A percentile compares a stretch with the other conserved stretches of the same genome.
Conservation (phyloP, 2,888 invertebrate species). For the Eulithis prunata region DNA sequence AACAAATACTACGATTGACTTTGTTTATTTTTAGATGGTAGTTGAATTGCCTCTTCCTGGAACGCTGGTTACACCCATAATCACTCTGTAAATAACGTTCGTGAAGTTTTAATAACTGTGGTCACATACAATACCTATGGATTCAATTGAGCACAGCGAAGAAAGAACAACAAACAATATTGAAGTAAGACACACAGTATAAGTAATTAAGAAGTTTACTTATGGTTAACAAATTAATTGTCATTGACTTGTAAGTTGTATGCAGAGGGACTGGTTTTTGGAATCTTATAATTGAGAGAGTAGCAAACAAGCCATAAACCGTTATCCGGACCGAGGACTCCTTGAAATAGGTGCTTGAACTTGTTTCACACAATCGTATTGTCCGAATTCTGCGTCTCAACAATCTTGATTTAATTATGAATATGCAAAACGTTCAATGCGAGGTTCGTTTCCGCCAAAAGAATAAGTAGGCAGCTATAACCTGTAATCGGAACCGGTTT, state of each 20-base stretch:
- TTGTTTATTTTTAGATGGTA: constrained; percentile 77
- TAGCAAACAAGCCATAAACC: constrained; percentile 5
- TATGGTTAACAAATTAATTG: constrained; percentile 29
- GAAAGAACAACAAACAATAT: constrained; percentile 28
- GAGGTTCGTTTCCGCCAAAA: constrained; percentile 81
- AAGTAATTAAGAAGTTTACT: constrained; percentile 16
- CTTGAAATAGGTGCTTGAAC: constrained; percentile 32
- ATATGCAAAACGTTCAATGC: constrained; percentile 67
- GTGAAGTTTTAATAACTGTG: constrained; percentile 45
- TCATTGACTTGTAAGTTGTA: constrained; percentile 15
- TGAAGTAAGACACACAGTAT: constrained; percentile 22
- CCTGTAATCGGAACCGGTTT: constrained; percentile 83
- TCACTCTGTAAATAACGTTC: constrained; percentile 68
- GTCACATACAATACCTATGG: constrained; percentile 33
- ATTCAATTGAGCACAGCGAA: constrained; percentile 26
- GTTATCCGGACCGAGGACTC: constrained; percentile 5
- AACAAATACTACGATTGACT: constrained; percentile 74
- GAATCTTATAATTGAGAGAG: constrained; percentile 11
- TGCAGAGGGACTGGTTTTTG: constrained; percentile 11
- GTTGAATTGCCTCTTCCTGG: constrained; percentile 75
- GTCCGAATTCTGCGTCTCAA: constrained; percentile 29
- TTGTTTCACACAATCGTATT: constrained; percentile 20
- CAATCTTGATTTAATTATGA: constrained; percentile 46
- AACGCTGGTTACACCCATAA: constrained; percentile 72
- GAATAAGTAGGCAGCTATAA: constrained; percentile 80